Base-by-base conservation (phyloP, 2,888 invertebrate species). In the Limnephilus lunatus region DNA sequence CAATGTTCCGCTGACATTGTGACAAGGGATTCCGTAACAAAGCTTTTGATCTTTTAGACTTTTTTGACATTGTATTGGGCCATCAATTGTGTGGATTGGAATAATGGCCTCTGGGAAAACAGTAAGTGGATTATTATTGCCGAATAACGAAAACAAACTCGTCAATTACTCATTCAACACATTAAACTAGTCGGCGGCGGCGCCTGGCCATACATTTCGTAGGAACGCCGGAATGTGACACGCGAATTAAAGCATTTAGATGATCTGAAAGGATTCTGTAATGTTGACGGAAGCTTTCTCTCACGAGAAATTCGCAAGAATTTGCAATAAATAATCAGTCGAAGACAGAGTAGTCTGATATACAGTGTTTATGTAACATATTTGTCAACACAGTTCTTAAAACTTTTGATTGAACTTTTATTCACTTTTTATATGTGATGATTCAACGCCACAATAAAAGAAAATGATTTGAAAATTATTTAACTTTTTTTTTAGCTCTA, bases 141-240 rank as follows among this genome's bases (percentile, higher is more conserved):
- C 81, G 39, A 88, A 35, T 80, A 81, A 87, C 48, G 68, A 80
- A 88, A 88, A 68, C 31, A 68, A 30, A 88, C n/a, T 32, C n/a
- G 87, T 88, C 80, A 88, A 80, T 88, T 68, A 88, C 68, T 88
- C 88, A 85, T 85, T 85, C 85, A 85, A 85, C 87, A 32, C 48
- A 48, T 30, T 44, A 15, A 25, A 88, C 14, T 80, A 35, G 15
- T 88, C 68, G 15, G 30, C 35, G 31, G 88, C 53, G 48, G 11
- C 14, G n/a, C n/a, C n/a, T 14, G 0, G 68, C 68, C 31, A 35
- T 80, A 88, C 53, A 35, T 80, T 68, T 53, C n/a, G 7, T 35
- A 19, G 68, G 88, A 88, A 88, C 35, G 14, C 32, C 88, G 88
- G 88, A 88, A 88, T 88, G 88, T 31, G 85, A n/a, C 39, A 68